A percentile compares a stretch with the other conserved stretches of the same genome.
phyloP scores from a whole-genome alignment of 1,140 invertebrate genomes.

The Zaprionus taronus region DNA sequence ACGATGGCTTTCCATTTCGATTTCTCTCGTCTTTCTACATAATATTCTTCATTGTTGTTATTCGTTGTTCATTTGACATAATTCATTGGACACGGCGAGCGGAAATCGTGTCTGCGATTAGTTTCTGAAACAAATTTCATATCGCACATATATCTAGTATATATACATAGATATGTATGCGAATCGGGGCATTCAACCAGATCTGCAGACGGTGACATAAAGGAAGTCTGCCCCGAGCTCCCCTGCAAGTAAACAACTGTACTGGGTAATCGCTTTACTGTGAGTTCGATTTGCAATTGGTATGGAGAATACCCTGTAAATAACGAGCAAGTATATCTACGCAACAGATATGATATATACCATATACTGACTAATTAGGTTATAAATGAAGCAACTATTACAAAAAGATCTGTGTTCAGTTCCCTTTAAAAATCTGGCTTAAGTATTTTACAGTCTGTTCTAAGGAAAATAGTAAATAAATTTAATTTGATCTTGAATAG shows the following conservation, averaged over 20 bases:
- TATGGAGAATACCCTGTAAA: not conserved
- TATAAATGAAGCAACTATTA: too few species aligned
- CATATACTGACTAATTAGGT: too few species aligned
- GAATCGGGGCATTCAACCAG: conserved; percentile 19
- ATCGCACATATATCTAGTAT: not conserved
- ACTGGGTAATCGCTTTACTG: not conserved
- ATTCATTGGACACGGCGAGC: conserved; percentile 63
- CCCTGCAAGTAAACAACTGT: not conserved
- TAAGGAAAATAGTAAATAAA: too few species aligned
- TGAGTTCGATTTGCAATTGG: not conserved
- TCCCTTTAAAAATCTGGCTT: too few species aligned
- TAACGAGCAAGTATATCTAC: too few species aligned
- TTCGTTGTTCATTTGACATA: conserved; percentile 52
- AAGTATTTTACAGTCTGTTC: too few species aligned
- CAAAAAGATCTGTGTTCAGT: too few species aligned
- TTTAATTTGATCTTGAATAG: too few species aligned
- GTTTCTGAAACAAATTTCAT: conserved; percentile 60
- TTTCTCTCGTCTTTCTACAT: conserved; percentile 30
- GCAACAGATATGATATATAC: too few species aligned
- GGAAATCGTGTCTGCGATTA: conserved; percentile 71
- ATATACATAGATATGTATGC: conserved; percentile 1
- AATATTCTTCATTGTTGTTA: conserved; percentile 31
- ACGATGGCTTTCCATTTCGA: conserved; percentile 53
- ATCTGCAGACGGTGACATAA: not conserved
- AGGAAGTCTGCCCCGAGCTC: not conserved